A percentile compares a stretch with the other conserved stretches of the same genome.
phyloP scores from a whole-genome alignment of 2,113 vertebrate genomes.

The Phylloscopus trochiloides region DNA sequence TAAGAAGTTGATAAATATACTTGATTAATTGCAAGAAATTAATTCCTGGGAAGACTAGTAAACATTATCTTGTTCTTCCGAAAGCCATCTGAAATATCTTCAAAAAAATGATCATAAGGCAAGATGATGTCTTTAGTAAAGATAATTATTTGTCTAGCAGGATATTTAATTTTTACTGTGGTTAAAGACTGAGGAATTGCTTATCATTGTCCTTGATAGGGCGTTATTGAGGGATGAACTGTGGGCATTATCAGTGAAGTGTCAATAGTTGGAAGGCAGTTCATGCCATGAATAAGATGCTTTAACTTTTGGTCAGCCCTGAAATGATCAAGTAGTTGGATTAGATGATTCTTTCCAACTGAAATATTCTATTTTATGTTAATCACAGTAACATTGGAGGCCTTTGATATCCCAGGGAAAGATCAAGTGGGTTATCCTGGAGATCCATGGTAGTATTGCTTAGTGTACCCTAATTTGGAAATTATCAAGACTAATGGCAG shows the following conservation, averaged over 20 bases:
- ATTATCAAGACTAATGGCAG: background rate
- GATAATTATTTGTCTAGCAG: background rate
- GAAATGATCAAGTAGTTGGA: background rate
- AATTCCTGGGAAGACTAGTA: background rate
- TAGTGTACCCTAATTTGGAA: background rate
- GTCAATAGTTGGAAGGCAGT: background rate
- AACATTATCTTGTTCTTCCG: background rate
- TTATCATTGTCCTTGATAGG: background rate
- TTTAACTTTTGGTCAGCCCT: background rate
- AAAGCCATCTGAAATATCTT: background rate
- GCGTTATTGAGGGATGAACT: background rate
- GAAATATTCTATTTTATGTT: background rate
- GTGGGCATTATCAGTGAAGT: background rate
- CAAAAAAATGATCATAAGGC: background rate
- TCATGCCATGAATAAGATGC: background rate
- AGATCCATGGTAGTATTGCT: background rate
- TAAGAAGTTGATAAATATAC: background rate
- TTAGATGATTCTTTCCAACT: background rate
- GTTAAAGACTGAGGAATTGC: background rate
- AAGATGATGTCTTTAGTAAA: background rate
- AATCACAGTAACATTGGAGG: background rate
- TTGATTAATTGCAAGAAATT: background rate
- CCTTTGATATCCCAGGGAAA: background rate
- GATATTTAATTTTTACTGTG: background rate
- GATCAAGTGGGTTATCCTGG: background rate